phyloP scores from a whole-genome alignment of 2,113 vertebrate genomes.

The Daubentonia madagascariensis region DNA sequence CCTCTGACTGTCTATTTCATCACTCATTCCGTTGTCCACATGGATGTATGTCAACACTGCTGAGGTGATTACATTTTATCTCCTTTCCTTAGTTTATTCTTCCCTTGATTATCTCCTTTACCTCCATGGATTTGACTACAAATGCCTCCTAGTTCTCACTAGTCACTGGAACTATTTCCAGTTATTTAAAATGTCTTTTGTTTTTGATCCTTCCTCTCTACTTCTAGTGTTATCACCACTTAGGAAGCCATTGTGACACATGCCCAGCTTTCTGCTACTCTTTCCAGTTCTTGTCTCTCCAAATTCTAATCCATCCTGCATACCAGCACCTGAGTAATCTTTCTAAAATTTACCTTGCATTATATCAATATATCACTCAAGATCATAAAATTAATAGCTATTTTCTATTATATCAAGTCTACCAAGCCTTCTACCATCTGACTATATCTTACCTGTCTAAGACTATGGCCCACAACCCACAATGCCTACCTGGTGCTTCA shows the following conservation, averaged over 20 bases:
- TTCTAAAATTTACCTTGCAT: constrained; percentile 20
- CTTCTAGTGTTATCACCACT: neutral
- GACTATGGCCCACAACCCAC: neutral
- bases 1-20: neutral
- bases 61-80: neutral
- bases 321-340: neutral
- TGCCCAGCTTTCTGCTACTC: neutral
- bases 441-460: neutral
- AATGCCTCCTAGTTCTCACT: neutral
- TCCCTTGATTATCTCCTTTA: neutral
- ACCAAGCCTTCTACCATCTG: neutral
- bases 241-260: neutral
- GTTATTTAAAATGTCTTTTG: constrained; percentile 24
- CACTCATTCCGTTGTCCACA: neutral
- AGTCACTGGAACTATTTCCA: neutral
- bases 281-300: neutral
- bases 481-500: neutral
- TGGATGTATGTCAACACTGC: neutral
- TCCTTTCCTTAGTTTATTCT: neutral
- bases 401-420: neutral
- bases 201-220: neutral
- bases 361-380: neutral
- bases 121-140: neutral
- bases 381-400: neutral
- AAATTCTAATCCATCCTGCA: neutral